Base-by-base conservation (phyloP, 2,797 vertebrate species). In the Ctenochaetus hawaiiensis region DNA sequence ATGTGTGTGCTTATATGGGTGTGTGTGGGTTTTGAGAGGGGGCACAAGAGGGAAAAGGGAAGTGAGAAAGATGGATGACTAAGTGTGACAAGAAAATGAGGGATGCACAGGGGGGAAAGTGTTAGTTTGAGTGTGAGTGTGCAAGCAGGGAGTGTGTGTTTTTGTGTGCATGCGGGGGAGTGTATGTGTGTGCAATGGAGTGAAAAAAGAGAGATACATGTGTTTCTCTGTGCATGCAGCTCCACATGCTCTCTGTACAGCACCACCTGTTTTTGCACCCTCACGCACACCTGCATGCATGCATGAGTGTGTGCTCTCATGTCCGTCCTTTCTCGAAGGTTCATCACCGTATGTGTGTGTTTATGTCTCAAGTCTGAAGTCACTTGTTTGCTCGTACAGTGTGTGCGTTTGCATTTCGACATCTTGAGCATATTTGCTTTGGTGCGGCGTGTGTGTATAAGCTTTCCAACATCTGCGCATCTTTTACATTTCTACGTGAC, bases 351-450 rank as follows among this genome's bases (percentile, higher is more conserved):
- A 34, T 34, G 59, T 20, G 54, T 54, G 56, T 13, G 44, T 49
- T 70, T 37, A 23, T 8, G 18, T 54, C 30, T 76, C 47, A 16
- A 18, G 52, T 54, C 66, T 52, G 54, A 66, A 75, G 80, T 78
- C 67, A 52, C 67, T 67, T 74, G 67, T 85, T 86, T 81, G 74
- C 62, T 76, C 65, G 12, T 45, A 61, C 71, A 44, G 18, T 52
- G 41, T 74, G 75, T 63, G 77, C 72, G 69, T 88, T 75, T 80
- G 64, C 67, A 12, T 49, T 67, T 20, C 41, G 63, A 57, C 79
- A 88, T 81, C 84, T 78, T 60, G 81, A 80, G 65, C 18, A 23
- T 74, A 78, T 90, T 90, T 84, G 70, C 69, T 37, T 66, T 83
- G 26, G 74, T 16, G 67, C 79, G 56, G 57, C 2, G 23, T 17